Conservation (phyloP, 2,888 invertebrate genomes). For the Isotomurus palustris region DNA sequence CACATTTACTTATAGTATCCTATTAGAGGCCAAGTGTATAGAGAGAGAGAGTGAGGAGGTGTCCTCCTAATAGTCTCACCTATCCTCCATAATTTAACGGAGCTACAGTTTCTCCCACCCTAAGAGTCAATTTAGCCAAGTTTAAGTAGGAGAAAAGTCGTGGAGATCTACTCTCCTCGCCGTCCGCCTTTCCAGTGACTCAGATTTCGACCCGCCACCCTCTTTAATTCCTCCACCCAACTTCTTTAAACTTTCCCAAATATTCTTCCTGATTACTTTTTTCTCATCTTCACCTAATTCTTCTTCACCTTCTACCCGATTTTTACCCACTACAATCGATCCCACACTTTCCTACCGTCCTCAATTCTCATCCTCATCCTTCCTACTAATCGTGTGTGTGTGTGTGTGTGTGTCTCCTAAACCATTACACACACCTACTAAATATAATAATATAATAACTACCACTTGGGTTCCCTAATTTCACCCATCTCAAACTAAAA, state of each 20-base stretch:
- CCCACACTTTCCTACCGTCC: no score
- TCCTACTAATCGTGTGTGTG: no score
- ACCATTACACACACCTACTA: no score
- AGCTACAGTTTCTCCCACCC: constrained; percentile 10
- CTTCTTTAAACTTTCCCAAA: background rate
- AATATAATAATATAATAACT: no score
- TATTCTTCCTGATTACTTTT: constrained; percentile 3
- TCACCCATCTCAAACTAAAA: no score
- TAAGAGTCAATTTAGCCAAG: constrained; percentile 17
- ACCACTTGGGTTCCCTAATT: no score
- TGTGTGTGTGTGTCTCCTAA: no score
- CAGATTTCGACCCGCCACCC: background rate
- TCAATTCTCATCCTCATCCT: no score
- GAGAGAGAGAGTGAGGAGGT: no score
- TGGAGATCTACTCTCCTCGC: constrained; percentile 1
- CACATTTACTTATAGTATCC: constrained; percentile 1
- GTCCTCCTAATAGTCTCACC: constrained; percentile 13
- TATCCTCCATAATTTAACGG: constrained; percentile 19
- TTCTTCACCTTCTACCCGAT: background rate
- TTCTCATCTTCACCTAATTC: background rate
- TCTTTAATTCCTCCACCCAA: no score
- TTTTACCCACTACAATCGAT: no score
- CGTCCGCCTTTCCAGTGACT: no score
- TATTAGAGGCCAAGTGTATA: constrained; percentile 2
- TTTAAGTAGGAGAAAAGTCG: constrained; percentile 8